phyloP scores from a whole-genome alignment of 2,797 vertebrate species.

The Decapterus maruadsi region DNA sequence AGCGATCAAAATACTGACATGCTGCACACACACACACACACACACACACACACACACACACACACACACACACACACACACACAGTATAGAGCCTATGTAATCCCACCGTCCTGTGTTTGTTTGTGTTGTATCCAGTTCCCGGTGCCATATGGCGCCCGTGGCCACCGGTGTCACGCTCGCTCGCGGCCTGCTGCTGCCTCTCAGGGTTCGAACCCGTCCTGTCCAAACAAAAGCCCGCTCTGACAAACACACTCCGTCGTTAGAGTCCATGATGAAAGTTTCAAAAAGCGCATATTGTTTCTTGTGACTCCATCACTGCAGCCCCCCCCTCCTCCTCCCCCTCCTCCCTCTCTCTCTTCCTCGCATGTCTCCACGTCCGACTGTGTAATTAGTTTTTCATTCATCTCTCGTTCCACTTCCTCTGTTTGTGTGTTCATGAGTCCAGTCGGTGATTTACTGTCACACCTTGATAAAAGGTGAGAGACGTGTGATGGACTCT shows the following conservation, averaged over 20 bases:
- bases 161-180: conserved; percentile 69
- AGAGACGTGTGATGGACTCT: background rate
- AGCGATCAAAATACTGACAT: background rate
- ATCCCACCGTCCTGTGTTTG: conserved; percentile 73
- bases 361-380: background rate
- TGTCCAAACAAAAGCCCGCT: conserved; percentile 76
- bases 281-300: conserved; percentile 55
- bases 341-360: background rate
- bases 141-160: conserved; percentile 77
- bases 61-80: conserved; percentile 11
- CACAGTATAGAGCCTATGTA: conserved; percentile 51
- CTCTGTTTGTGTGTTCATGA: background rate
- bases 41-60: conserved; percentile 14
- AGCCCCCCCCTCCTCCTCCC: conserved; percentile 1
- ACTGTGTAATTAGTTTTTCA: background rate
- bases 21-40: conserved; percentile 1
- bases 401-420: background rate
- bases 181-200: conserved; percentile 79
- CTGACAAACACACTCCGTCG: conserved; percentile 65
- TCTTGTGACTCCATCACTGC: conserved; percentile 27
- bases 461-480: background rate
- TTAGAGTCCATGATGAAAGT: conserved; percentile 59
- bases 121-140: conserved; percentile 80
- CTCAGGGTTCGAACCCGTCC: conserved; percentile 70
- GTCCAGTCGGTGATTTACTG: background rate